Conservation (phyloP, 2,888 invertebrate species). For the Crepidodera aurea region DNA sequence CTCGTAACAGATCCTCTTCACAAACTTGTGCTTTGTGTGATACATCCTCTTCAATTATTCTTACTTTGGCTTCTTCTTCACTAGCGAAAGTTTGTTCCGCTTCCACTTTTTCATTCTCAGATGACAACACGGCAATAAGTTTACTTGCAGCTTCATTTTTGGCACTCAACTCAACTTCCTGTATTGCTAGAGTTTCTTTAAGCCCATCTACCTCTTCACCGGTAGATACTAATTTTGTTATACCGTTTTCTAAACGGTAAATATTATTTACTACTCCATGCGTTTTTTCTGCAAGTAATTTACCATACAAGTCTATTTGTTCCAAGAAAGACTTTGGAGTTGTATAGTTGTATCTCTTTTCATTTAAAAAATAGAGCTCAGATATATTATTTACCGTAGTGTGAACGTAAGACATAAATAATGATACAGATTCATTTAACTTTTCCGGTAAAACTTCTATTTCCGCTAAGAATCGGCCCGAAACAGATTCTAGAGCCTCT, state of each 20-base stretch:
- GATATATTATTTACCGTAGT: slow-evolving; percentile 88
- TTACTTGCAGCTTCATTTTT: slow-evolving; percentile 92
- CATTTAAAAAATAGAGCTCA: slow-evolving; percentile 79
- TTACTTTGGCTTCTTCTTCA: slow-evolving; percentile 90
- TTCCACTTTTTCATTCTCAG: slow-evolving; percentile 90
- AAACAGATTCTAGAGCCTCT: slow-evolving; percentile 90
- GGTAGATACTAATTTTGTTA: slow-evolving; percentile 86
- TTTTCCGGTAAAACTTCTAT: slow-evolving; percentile 74
- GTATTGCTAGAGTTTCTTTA: slow-evolving; percentile 74
- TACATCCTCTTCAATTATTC: slow-evolving; percentile 88
- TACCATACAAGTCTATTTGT: slow-evolving; percentile 84
- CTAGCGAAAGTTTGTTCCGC: slow-evolving; percentile 83
- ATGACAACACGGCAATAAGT: slow-evolving; percentile 84
- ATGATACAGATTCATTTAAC: slow-evolving; percentile 73
- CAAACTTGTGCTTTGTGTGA: slow-evolving; percentile 85
- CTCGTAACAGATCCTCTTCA: slow-evolving; percentile 87
- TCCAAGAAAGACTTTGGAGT: slow-evolving; percentile 96
- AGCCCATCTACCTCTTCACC: slow-evolving; percentile 85
- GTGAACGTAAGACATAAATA: slow-evolving; percentile 92
- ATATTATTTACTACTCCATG: slow-evolving; percentile 78
- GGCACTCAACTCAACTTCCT: slow-evolving; percentile 75
- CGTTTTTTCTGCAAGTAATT: slow-evolving; percentile 74
- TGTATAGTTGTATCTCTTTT: slow-evolving; percentile 92
- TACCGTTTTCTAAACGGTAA: slow-evolving; percentile 82
- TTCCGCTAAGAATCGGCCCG: slow-evolving; percentile 80